Percentiles rank a stretch among this genome's conserved stretches.
Evolutionary conservation across 2,113 vertebrate genomes (phyloP).

Genomic region (Recurvirostra avosetta): DNA sequence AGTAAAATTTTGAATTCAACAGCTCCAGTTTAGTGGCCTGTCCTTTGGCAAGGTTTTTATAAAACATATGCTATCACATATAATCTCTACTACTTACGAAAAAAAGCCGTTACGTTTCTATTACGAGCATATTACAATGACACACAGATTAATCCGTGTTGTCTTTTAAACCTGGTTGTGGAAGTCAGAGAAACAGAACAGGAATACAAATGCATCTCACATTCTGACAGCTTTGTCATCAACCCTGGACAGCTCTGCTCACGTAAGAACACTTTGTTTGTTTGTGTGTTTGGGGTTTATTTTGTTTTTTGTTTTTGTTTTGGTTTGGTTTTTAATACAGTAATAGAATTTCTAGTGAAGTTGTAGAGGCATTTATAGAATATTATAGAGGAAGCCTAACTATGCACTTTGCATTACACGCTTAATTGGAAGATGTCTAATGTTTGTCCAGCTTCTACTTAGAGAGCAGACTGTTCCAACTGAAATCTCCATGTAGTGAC

Average conservation of each 20-base stretch:
- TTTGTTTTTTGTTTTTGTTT: background rate
- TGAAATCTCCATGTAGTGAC: background rate
- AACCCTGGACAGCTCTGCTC: background rate
- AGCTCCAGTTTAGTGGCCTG: background rate
- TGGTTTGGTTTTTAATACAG: background rate
- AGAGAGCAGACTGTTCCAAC: background rate
- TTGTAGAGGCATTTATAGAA: background rate
- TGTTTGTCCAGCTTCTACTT: background rate
- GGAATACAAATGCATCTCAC: background rate
- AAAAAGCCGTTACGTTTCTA: background rate
- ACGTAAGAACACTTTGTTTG: background rate
- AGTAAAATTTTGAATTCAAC: background rate
- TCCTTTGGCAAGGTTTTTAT: background rate
- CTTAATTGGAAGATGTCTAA: background rate
- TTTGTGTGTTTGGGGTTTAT: background rate
- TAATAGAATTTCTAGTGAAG: background rate
- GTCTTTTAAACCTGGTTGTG: background rate
- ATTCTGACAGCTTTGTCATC: background rate
- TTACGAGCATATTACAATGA: background rate
- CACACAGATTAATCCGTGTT: background rate
- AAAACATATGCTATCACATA: background rate
- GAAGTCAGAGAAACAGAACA: background rate
- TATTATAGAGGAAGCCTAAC: background rate
- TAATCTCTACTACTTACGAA: background rate
- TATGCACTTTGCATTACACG: background rate